Conservation (phyloP, 2,797 vertebrate species). For the Triplophysa yarkandensis region DNA sequence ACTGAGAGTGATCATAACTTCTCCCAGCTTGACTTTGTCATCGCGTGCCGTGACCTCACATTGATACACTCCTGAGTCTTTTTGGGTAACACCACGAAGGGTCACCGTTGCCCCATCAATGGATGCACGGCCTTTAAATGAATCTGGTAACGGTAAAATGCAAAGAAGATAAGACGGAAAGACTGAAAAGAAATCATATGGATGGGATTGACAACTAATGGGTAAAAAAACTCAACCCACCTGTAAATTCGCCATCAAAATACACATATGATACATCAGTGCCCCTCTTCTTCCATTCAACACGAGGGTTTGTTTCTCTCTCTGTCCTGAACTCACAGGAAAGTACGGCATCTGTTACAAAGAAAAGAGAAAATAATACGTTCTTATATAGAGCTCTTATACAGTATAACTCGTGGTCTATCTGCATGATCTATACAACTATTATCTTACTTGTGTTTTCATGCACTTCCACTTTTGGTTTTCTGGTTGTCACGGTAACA, state of each 20-base stretch:
- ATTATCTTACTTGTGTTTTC: conserved; percentile 73
- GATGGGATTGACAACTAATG: background rate
- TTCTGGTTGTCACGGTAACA: conserved; percentile 73
- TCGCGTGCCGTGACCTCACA: conserved; percentile 88
- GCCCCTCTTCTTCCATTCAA: conserved; percentile 93
- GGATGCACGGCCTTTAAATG: conserved; percentile 80
- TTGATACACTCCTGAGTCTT: conserved; percentile 88
- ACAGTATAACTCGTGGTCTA: background rate
- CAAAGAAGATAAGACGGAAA: background rate
- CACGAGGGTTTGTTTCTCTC: conserved; percentile 78
- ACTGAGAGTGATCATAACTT: conserved; percentile 80
- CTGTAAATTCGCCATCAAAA: conserved; percentile 80
- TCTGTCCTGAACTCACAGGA: conserved; percentile 84
- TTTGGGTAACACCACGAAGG: conserved; percentile 87
- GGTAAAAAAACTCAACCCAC: conserved; percentile 56
- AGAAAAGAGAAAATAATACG: background rate
- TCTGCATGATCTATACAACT: too few relatives aligned
- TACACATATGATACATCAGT: conserved; percentile 87
- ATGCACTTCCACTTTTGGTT: conserved; percentile 72
- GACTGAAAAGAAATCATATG: background rate
- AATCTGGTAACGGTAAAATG: conserved; percentile 62
- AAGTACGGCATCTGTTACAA: conserved; percentile 81
- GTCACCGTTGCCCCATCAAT: conserved; percentile 86
- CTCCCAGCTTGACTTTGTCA: conserved; percentile 83
- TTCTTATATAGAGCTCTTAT: background rate